These are phyloP conservation scores for Dolichomitus sp. DNA, from an alignment of 2,888 invertebrate genomes.

Conservation along the genomic window DNA sequence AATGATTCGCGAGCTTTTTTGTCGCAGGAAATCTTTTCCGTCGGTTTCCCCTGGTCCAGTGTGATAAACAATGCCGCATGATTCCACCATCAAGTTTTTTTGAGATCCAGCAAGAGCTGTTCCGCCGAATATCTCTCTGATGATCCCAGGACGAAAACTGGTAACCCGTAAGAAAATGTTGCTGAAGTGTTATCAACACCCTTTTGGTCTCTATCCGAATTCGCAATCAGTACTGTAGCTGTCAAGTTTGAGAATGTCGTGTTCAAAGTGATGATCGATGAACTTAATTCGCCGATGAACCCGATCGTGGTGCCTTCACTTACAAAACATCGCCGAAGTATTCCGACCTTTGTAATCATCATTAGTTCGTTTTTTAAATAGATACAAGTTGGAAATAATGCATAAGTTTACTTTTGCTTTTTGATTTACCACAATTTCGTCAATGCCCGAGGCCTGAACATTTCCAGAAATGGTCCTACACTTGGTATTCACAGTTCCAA, in stretches of 20 bases:
- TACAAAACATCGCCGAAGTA: conserved; percentile 8
- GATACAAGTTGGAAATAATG: not conserved
- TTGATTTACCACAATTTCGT: not conserved
- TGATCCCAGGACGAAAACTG: not conserved
- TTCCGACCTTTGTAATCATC: not conserved
- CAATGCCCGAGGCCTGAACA: not conserved
- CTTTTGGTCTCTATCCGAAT: not conserved
- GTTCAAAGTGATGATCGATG: not conserved
- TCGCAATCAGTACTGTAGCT: not conserved
- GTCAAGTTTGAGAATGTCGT: not conserved
- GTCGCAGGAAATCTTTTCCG: not conserved
- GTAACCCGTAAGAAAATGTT: not conserved
- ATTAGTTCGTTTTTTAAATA: not conserved
- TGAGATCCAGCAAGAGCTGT: not conserved
- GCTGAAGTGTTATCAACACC: not conserved
- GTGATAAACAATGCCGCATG: not conserved
- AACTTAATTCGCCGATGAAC: not conserved
- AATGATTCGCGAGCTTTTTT: conserved; percentile 8
- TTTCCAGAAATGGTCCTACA: not conserved
- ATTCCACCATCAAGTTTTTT: conserved; percentile 17
- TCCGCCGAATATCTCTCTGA: not conserved
- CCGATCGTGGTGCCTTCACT: not conserved
- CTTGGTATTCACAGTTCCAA: not conserved
- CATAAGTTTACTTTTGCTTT: too few relatives aligned
- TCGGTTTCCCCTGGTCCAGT: not conserved